A percentile compares a stretch with the other conserved stretches of the same genome.
Conservation (phyloP, 92 coral and sea anemone genomes). For the Meandrina meandrites region DNA sequence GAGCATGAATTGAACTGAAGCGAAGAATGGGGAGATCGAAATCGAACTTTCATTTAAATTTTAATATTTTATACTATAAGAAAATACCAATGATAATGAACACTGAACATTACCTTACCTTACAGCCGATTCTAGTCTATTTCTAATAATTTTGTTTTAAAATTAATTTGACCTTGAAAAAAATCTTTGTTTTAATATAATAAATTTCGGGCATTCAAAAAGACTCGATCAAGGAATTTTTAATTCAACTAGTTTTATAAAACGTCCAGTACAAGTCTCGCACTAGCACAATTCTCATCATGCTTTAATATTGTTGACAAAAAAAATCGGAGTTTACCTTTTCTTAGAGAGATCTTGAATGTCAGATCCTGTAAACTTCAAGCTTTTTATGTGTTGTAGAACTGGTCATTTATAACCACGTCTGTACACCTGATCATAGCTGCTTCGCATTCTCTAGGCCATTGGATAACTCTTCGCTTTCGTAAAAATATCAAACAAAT, state of each 20-base stretch:
- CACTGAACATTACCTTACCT: too few relatives aligned
- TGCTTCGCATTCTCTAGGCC: not conserved
- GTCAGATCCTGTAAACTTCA: not conserved
- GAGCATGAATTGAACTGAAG: not conserved
- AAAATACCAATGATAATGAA: not conserved
- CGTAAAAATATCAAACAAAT: not conserved
- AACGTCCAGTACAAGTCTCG: not conserved
- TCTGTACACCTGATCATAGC: not conserved
- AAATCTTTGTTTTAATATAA: too few relatives aligned
- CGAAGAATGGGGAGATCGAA: too few relatives aligned
- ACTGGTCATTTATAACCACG: not conserved
- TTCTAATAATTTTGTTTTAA: too few relatives aligned
- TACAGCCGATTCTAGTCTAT: too few relatives aligned
- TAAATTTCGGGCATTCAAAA: not conserved
- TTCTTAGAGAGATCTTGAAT: not conserved
- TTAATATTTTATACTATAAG: too few relatives aligned
- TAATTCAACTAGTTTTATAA: not conserved
- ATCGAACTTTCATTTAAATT: too few relatives aligned
- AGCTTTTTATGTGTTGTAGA: not conserved
- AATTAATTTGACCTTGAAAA: too few relatives aligned
- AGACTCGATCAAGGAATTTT: not conserved
- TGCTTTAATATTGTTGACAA: not conserved
- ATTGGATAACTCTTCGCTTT: not conserved
- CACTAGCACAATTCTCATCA: not conserved
- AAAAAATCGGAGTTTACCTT: not conserved